Base-by-base conservation (phyloP, 2,797 vertebrate species). In the Cyclopterus lumpus region DNA sequence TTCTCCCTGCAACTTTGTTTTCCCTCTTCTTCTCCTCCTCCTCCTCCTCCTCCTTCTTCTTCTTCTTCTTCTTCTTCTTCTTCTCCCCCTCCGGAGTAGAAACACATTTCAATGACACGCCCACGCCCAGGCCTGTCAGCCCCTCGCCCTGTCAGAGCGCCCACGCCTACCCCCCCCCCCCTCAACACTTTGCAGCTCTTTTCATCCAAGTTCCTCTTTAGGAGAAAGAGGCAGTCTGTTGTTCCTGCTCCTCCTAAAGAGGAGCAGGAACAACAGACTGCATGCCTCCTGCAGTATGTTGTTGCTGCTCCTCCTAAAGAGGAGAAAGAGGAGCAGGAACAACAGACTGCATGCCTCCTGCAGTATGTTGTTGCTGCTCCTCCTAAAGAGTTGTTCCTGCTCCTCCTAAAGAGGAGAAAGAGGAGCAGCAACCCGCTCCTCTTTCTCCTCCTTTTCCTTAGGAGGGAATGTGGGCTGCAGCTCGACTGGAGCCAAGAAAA, bases 91-190 rank as follows among this genome's bases (percentile, higher is more conserved):
- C 80, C 58, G 63, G 88, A 91, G 91, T 83, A 91, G 89, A 92
- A 93, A 92, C 89, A 92, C 94, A 92, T 94, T 94, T 93, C 92
- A 93, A 93, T 93, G 92, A 87, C 92, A 93, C 92, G 87, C 94
- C 93, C 93, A 95, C 93, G 90, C 92, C 75, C 64, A 90, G 87
- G 90, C 93, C 92, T 93, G 92, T 92, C 93, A 93, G 91, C 92
- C 92, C 90, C 92, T 91, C 86, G 86, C 93, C 91, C 92, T 93
- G 93, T 93, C 86, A 94, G 82, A 90, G 87, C 93, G 82, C 92
- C 93, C 92, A 94, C 93, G 88, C 91, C 58, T 63, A 20, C 79
- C 53, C 62, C 77, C 80, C 77, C 75, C 77, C 75, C 90, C 88
- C 89, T 90, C 88, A 86, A 86, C 90, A 92, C 91, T 90, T 88